phyloP scores from a whole-genome alignment of 2,113 vertebrate genomes.

The Raja brachyura region DNA sequence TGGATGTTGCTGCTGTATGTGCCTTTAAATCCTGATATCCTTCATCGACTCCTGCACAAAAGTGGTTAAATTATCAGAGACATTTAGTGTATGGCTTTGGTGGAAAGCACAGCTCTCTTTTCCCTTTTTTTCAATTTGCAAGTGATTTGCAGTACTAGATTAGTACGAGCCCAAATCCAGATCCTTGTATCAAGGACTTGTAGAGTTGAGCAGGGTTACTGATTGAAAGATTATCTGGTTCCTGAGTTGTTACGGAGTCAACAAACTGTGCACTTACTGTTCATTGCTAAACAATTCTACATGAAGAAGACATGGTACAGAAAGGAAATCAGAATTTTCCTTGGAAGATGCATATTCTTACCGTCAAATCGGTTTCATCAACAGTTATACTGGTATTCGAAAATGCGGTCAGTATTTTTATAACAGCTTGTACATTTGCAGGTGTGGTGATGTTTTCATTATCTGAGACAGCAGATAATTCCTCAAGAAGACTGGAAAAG shows the following conservation, averaged over 20 bases:
- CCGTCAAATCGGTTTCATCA: neutral
- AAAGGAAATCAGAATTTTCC: neutral
- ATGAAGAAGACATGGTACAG: neutral
- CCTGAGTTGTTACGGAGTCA: neutral
- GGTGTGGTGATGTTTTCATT: neutral
- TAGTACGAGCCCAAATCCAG: neutral
- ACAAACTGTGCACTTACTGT: neutral
- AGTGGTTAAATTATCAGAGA: too few relatives aligned
- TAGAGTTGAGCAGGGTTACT: neutral
- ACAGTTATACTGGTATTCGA: neutral
- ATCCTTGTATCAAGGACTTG: neutral
- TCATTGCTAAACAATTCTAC: neutral
- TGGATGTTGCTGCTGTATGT: too few relatives aligned
- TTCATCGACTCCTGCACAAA: too few relatives aligned
- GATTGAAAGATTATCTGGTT: neutral
- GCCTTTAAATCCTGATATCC: too few relatives aligned
- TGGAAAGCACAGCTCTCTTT: too few relatives aligned
- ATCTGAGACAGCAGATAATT: neutral
- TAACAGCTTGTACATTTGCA: slow-evolving; percentile 18
- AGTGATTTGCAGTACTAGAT: neutral
- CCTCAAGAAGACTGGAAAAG: neutral
- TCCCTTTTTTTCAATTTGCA: too few relatives aligned
- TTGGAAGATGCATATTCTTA: neutral
- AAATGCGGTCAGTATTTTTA: neutral
- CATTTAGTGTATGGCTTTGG: too few relatives aligned